Percentiles rank a stretch among this genome's conserved stretches.
These are phyloP conservation scores for Catocala nupta DNA, from an alignment of 2,888 invertebrate genomes.

Conservation along the genomic window DNA sequence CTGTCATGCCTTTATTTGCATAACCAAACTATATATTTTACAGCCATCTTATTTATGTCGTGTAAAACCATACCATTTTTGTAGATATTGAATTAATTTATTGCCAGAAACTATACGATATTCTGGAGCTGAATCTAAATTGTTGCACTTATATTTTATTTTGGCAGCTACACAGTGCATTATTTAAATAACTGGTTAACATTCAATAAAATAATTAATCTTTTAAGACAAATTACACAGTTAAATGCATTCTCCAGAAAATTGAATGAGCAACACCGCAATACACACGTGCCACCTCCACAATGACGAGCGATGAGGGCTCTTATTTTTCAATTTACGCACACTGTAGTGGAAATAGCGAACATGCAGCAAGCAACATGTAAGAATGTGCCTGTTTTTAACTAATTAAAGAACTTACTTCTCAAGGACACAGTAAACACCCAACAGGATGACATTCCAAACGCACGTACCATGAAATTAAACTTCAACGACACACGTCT, in stretches of 20 bases:
- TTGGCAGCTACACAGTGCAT: no score
- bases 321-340: background rate
- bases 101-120: no score
- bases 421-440: background rate
- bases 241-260: background rate
- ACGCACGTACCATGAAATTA: conserved; percentile 35
- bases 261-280: conserved; percentile 7
- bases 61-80: no score
- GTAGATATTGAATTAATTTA: no score
- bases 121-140: no score
- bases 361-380: no score
- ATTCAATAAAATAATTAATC: no score
- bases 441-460: conserved; percentile 26
- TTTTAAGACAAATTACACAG: background rate
- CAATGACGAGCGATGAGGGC: background rate
- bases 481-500: conserved; percentile 30
- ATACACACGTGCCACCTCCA: background rate
- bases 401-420: background rate
- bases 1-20: no score
- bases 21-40: no score
- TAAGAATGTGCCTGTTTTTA: background rate
- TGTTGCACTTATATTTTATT: no score
- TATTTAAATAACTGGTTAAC: no score
- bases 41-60: no score
- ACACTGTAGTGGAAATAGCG: background rate